Evolutionary conservation across 2,113 vertebrate species (phyloP).

Genomic region (Zosterops japonicus): DNA sequence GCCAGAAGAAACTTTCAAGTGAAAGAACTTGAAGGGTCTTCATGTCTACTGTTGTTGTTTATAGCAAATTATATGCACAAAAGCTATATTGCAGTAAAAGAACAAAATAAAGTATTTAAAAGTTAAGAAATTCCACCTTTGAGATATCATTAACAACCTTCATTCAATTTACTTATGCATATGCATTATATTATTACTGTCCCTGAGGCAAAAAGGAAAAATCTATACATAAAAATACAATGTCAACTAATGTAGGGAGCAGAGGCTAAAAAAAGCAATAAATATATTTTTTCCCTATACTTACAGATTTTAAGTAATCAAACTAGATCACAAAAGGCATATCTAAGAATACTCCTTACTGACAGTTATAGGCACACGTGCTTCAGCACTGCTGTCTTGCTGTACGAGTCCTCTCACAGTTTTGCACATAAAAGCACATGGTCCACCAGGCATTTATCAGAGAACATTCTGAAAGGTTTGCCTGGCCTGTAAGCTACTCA

Average conservation of each 20-base stretch:
- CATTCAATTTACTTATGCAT: background rate
- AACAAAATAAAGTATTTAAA: background rate
- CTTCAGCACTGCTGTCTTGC: background rate
- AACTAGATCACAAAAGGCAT: background rate
- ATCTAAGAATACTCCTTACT: background rate
- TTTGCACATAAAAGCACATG: background rate
- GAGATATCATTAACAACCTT: background rate
- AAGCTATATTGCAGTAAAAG: background rate
- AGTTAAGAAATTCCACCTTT: background rate
- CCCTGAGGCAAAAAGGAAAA: background rate
- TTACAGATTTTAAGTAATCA: background rate
- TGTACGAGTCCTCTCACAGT: background rate
- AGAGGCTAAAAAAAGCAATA: background rate
- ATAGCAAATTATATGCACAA: background rate
- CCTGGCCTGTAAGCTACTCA: background rate
- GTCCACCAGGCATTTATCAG: background rate
- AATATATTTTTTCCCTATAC: background rate
- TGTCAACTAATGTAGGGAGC: background rate
- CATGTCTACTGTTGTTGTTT: background rate
- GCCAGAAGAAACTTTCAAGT: slow-evolving; percentile 5
- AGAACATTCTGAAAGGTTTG: background rate
- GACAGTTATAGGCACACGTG: background rate
- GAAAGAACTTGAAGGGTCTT: background rate
- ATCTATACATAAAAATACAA: background rate
- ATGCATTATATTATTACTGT: background rate